phyloP scores from a whole-genome alignment of 2,797 vertebrate species.

The Vultur gryphus region DNA sequence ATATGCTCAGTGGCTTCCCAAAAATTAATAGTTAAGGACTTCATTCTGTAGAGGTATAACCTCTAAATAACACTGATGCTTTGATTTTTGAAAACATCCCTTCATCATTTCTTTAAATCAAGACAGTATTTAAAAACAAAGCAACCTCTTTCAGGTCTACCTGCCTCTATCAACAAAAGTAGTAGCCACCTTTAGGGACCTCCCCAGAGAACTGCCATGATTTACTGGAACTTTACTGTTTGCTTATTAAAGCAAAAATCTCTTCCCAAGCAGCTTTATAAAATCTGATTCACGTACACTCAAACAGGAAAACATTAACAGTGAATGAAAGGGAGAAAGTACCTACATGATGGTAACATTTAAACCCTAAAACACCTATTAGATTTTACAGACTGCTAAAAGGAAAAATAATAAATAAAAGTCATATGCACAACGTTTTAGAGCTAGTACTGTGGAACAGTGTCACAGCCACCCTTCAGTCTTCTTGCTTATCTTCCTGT shows the following conservation, averaged over 20 bases:
- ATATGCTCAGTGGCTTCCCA: neutral
- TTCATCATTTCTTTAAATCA: neutral
- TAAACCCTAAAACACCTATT: neutral
- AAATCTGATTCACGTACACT: neutral
- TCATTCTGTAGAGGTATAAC: neutral
- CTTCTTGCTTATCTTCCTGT: neutral
- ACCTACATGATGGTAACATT: neutral
- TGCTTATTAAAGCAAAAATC: neutral
- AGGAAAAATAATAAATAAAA: neutral
- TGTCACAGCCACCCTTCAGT: neutral
- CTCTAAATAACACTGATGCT: neutral
- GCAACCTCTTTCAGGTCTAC: neutral
- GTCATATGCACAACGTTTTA: neutral
- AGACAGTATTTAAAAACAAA: neutral
- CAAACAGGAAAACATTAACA: neutral
- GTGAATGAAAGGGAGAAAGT: neutral
- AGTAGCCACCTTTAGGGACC: neutral
- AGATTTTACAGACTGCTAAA: neutral
- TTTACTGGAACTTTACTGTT: neutral
- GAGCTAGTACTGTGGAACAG: neutral
- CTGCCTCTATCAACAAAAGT: neutral
- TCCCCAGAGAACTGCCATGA: neutral
- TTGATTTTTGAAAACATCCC: neutral
- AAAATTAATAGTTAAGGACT: neutral
- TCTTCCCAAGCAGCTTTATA: neutral